Evolutionary conservation across 2,888 invertebrate species (phyloP).

Genomic region (Cantharis flavilabris): DNA sequence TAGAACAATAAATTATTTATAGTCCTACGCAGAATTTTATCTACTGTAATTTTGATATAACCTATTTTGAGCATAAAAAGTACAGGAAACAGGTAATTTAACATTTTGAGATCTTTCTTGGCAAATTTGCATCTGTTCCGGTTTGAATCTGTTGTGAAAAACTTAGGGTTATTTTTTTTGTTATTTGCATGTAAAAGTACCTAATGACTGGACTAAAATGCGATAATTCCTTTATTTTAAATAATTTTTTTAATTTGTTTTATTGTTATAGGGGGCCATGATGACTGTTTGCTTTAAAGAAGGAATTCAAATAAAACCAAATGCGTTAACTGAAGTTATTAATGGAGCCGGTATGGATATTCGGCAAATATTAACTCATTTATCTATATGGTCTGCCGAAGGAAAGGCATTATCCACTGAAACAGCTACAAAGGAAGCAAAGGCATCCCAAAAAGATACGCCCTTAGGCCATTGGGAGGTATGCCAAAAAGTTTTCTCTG

Average conservation of each 20-base stretch:
- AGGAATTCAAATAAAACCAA: slow-evolving; percentile 75
- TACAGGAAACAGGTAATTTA: too few species aligned
- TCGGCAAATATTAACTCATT: slow-evolving; percentile 88
- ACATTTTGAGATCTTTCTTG: too few species aligned
- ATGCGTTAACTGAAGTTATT: slow-evolving; percentile 83
- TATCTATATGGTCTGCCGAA: slow-evolving; percentile 78
- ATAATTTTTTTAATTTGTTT: slow-evolving; percentile 15
- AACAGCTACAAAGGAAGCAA: slow-evolving; percentile 61
- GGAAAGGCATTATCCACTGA: slow-evolving; percentile 60
- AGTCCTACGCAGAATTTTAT: too few species aligned
- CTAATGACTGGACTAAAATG: too few species aligned
- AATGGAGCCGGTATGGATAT: slow-evolving; percentile 89
- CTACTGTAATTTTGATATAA: too few species aligned
- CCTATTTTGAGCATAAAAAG: too few species aligned
- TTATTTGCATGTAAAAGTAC: too few species aligned
- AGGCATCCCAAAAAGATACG: slow-evolving; percentile 76
- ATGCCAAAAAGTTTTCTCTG: slow-evolving; percentile 83
- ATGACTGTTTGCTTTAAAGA: slow-evolving; percentile 92
- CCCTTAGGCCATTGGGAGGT: slow-evolving; percentile 95
- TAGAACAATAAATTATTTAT: too few species aligned
- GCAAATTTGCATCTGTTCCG: too few species aligned
- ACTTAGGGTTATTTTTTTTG: too few species aligned
- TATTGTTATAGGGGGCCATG: slow-evolving; percentile 75
- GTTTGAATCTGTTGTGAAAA: too few species aligned
- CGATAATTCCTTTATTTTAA: too few species aligned